Evolutionary conservation across 2,888 invertebrate genomes (phyloP).

Genomic region (Phyllotreta striolata): DNA sequence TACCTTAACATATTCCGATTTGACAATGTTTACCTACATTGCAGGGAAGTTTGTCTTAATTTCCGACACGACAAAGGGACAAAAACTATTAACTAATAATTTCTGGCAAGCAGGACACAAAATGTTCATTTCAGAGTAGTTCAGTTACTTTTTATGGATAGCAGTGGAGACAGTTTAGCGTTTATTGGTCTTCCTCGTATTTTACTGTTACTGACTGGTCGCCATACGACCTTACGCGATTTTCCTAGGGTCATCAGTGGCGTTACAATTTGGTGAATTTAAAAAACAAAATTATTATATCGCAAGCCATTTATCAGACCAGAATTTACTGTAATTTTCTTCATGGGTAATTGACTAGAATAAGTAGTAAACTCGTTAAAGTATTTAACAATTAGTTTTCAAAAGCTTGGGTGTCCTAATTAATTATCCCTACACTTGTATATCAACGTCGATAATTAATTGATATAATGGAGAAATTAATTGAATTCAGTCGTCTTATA

Average conservation of each 20-base stretch:
- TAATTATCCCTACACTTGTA: too few relatives aligned
- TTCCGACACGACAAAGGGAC: too few relatives aligned
- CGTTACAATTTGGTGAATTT: slow-evolving; percentile 1
- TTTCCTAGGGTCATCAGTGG: slow-evolving; percentile 14
- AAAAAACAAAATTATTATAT: neutral
- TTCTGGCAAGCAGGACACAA: slow-evolving; percentile 44
- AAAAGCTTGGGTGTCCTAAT: too few relatives aligned
- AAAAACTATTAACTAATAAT: slow-evolving; percentile 49
- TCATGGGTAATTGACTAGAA: too few relatives aligned
- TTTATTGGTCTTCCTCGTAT: slow-evolving; percentile 52
- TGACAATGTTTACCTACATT: slow-evolving; percentile 7
- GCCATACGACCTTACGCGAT: neutral
- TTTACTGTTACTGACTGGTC: slow-evolving; percentile 33
- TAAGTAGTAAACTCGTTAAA: too few relatives aligned
- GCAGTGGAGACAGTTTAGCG: slow-evolving; percentile 52
- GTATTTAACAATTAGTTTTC: too few relatives aligned
- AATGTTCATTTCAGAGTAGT: slow-evolving; percentile 50
- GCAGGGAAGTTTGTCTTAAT: too few relatives aligned
- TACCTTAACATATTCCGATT: too few relatives aligned
- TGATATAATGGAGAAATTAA: too few relatives aligned
- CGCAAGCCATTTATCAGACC: neutral
- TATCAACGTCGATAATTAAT: too few relatives aligned
- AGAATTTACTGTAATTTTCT: too few relatives aligned
- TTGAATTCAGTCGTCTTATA: too few relatives aligned
- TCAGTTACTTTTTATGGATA: slow-evolving; percentile 54